Evolutionary conservation across 2,888 invertebrate species (phyloP).

Genomic region (Rhaphigaster nebulosa): DNA sequence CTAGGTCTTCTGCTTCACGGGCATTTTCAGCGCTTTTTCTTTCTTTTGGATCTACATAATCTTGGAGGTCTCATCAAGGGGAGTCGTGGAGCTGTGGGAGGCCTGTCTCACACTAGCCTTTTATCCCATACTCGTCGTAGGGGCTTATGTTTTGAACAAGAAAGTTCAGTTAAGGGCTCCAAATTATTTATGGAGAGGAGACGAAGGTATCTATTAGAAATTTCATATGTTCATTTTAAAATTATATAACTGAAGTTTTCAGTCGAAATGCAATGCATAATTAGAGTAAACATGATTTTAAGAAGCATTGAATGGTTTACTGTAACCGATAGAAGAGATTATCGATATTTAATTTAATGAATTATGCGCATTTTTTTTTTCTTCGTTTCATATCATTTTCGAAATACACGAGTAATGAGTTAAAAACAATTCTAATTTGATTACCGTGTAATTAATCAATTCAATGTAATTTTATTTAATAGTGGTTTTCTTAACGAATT

Average conservation of each 20-base stretch:
- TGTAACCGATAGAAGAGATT: no score
- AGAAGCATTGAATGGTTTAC: no score
- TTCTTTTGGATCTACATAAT: constrained; percentile 74
- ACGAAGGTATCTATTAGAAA: constrained; percentile 59
- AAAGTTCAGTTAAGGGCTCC: constrained; percentile 67
- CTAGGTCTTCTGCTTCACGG: constrained; percentile 70
- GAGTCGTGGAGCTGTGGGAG: constrained; percentile 73
- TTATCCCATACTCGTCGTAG: constrained; percentile 72
- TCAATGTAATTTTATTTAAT: no score
- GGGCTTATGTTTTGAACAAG: constrained; percentile 69
- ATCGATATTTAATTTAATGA: no score
- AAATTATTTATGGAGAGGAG: constrained; percentile 65
- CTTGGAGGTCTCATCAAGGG: constrained; percentile 69
- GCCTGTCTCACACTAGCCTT: constrained; percentile 73
- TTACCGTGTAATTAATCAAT: no score
- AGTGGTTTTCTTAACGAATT: no score
- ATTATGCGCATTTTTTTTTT: no score
- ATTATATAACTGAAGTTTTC: not conserved
- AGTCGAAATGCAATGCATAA: not conserved
- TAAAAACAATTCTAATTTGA: no score
- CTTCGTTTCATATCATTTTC: no score
- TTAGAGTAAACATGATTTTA: not conserved
- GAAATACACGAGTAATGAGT: no score
- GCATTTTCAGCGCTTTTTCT: constrained; percentile 72
- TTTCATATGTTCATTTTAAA: not conserved